Evolutionary conservation across 2,113 vertebrate species (phyloP), one percentile per base, ranked within the genome.

Genomic region (Tetrao urogallus): DNA sequence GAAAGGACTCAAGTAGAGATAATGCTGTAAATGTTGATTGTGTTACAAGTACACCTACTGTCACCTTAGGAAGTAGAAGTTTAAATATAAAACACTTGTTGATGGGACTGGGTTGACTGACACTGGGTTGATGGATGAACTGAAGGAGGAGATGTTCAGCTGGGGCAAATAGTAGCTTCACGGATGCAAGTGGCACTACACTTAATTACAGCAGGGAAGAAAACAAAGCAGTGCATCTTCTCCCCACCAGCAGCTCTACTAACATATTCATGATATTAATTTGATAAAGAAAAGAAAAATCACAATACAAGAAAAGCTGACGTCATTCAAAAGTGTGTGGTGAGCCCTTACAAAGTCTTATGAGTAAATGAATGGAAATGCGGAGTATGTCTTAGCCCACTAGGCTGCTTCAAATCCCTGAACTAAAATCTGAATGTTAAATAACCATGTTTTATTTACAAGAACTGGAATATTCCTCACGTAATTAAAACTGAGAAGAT

Each of bases 31-130:
- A 77, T 73, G 72, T 18, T 91, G 88, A 88, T 95, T 69, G 85
- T 70, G 74, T 91, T 82, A 54, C 76, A 76, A 74, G 73, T 52
- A 75, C 91, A 93, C 91, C 82, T 95, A 81, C 94, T 81, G 45
- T 32, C 64, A 66, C 38, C 61, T 88, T 78, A 79, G 77, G 80
- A 95, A 91, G 58, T 67, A 87, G 32, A 80, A n/a, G 60, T 81
- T 94, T 96, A 94, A 92, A 92, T 90, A 95, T 88, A 86, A 95
- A 63, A 34, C 36, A 72, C 50, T 57, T 76, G 82, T 92, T 96
- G 38, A 38, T 38, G 38, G 38, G 38, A 38, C 38, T 38, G 38
- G 38, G 9, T 38, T 38, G 38, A 38, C 9, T 38, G 10, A 38
- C 38, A 88, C 54, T 24, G 65, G 25, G 67, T 87, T 89, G 77